Conservation (phyloP, 2,113 vertebrate genomes). For the Trematocara variabile region DNA sequence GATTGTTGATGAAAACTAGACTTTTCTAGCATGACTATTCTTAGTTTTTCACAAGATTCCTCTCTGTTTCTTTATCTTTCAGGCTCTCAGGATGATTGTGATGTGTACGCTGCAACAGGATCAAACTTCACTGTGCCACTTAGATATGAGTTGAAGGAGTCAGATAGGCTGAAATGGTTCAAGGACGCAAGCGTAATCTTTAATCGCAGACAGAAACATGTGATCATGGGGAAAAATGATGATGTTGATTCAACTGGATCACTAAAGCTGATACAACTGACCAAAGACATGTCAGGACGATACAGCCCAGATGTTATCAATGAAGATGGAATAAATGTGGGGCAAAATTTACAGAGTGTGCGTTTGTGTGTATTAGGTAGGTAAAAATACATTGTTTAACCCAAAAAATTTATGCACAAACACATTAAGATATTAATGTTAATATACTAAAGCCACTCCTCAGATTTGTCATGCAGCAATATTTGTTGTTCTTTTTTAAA, state of each 20-base stretch:
- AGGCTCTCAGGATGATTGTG: background rate
- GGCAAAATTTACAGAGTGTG: fast-evolving
- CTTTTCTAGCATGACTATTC: background rate
- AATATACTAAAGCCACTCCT: fast-evolving
- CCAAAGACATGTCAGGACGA: background rate
- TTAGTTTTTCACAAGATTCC: background rate
- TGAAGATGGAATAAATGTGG: fast-evolving
- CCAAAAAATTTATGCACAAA: background rate
- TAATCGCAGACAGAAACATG: fast-evolving
- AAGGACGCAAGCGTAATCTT: fast-evolving
- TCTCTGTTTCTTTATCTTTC: background rate
- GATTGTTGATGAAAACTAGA: background rate
- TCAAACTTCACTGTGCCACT: fast-evolving
- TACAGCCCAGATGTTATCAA: fast-evolving
- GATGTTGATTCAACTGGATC: background rate
- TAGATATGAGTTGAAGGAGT: fast-evolving
- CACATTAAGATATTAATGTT: background rate
- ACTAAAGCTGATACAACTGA: fast-evolving
- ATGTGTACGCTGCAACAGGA: fast-evolving
- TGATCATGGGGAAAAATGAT: fast-evolving
- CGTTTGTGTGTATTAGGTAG: background rate
- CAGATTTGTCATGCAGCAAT: fast-evolving
- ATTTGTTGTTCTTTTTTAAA: background rate
- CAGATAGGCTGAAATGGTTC: fast-evolving
- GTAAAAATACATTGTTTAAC: background rate